These are phyloP conservation scores for Macrotrachela quadricornifera DNA, from an alignment of 1,140 invertebrate species.

Conservation along the genomic window DNA sequence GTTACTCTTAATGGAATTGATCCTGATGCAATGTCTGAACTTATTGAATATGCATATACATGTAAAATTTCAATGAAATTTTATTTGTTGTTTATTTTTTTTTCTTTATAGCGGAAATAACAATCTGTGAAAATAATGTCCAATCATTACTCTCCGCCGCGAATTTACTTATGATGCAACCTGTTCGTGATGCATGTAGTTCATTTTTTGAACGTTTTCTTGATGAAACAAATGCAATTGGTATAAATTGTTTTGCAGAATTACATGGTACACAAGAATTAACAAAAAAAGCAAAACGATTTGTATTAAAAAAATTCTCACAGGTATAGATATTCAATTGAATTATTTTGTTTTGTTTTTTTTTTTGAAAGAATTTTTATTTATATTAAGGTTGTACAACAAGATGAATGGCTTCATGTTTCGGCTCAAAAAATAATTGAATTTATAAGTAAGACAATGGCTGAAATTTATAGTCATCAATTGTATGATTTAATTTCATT, in stretches of 20 bases:
- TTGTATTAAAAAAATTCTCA: conserved; percentile 18
- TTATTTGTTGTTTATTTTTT: no score
- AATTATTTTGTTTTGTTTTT: not conserved
- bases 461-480: no score
- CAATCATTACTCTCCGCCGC: conserved; percentile 38
- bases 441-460: not conserved
- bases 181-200: conserved; percentile 35
- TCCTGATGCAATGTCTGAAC: conserved; percentile 28
- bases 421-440: conserved; percentile 29
- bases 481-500: no score
- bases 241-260: conserved; percentile 39
- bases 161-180: conserved; percentile 37
- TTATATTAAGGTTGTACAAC: conserved; percentile 24
- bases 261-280: conserved; percentile 34
- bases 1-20: conserved; percentile 37
- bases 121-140: conserved; percentile 35
- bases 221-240: conserved; percentile 36
- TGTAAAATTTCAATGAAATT: conserved; percentile 20
- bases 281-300: conserved; percentile 30
- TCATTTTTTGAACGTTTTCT: conserved; percentile 35
- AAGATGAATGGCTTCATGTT: conserved; percentile 35
- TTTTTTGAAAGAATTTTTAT: conserved; percentile 13
- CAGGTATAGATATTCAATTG: conserved; percentile 12
- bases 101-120: not conserved
- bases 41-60: conserved; percentile 39